Percentiles rank a stretch among this genome's conserved stretches.
These are phyloP conservation scores for Orientallactaga bullata DNA, from an alignment of 2,113 vertebrate species.

Conservation along the genomic window DNA sequence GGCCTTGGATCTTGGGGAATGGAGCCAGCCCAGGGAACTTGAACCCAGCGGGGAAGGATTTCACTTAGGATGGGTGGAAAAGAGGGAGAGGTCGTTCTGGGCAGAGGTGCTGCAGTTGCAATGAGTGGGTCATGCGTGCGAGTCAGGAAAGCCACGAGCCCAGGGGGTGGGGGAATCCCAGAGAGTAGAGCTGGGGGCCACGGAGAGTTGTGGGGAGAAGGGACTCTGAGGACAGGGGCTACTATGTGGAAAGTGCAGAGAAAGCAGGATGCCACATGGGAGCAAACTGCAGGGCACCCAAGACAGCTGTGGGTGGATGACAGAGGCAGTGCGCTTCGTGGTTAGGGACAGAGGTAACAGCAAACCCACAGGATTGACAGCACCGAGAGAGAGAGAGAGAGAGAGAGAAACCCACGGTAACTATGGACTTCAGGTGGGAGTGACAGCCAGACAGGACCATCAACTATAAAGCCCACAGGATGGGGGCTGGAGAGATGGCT, in stretches of 20 bases:
- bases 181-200: background rate
- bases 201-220: background rate
- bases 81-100: background rate
- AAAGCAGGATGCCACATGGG: rapidly evolving
- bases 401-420: too few species aligned
- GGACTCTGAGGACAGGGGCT: background rate
- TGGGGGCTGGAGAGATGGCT: too few species aligned
- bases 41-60: constrained; percentile 24
- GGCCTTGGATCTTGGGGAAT: constrained; percentile 14
- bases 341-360: background rate
- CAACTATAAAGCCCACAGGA: too few species aligned
- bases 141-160: background rate
- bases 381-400: too few species aligned
- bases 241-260: background rate
- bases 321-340: background rate
- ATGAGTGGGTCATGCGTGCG: background rate
- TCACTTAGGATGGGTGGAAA: background rate
- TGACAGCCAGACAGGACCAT: too few species aligned
- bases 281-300: background rate
- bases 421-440: too few species aligned
- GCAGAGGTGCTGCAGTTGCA: background rate
- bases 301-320: background rate
- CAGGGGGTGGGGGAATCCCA: background rate
- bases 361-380: too few species aligned
- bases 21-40: constrained; percentile 17